These are phyloP conservation scores for Drosophila parabipectinata DNA, from an alignment of 1,140 invertebrate genomes.

Conservation along the genomic window DNA sequence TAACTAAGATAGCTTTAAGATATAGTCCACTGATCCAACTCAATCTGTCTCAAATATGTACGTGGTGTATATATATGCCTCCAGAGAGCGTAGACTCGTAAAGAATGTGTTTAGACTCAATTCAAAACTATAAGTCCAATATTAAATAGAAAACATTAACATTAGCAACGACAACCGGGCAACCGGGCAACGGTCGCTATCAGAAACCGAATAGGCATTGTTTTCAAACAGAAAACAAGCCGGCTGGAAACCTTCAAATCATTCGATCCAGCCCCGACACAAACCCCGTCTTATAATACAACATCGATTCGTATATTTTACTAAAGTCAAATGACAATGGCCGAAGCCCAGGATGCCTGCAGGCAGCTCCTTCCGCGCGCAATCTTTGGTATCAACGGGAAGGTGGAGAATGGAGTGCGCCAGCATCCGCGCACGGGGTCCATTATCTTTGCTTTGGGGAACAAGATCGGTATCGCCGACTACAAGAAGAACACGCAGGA, in stretches of 20 bases:
- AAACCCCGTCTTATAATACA: conserved; percentile 6
- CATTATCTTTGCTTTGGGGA: conserved; percentile 93
- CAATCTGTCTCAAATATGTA: too few species aligned
- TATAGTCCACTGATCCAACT: too few species aligned
- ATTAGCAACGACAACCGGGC: conserved; percentile 47
- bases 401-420: conserved; percentile 88
- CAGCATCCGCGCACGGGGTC: conserved; percentile 91
- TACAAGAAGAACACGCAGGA: conserved; percentile 89
- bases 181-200: conserved; percentile 61
- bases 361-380: conserved; percentile 86
- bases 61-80: too few species aligned
- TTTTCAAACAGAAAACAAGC: conserved; percentile 60
- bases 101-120: too few species aligned
- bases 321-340: conserved; percentile 27
- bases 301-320: conserved; percentile 38
- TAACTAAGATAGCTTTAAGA: too few species aligned
- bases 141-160: neutral
- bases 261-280: conserved; percentile 1
- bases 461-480: conserved; percentile 92
- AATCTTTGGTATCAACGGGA: conserved; percentile 91
- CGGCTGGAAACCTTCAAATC: conserved; percentile 30
- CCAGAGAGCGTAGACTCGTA: too few species aligned
- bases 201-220: conserved; percentile 7
- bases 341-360: conserved; percentile 23
- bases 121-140: neutral